phyloP scores from a whole-genome alignment of 53 echinoderm and acorn worm genomes.

The Zoroaster sp. region DNA sequence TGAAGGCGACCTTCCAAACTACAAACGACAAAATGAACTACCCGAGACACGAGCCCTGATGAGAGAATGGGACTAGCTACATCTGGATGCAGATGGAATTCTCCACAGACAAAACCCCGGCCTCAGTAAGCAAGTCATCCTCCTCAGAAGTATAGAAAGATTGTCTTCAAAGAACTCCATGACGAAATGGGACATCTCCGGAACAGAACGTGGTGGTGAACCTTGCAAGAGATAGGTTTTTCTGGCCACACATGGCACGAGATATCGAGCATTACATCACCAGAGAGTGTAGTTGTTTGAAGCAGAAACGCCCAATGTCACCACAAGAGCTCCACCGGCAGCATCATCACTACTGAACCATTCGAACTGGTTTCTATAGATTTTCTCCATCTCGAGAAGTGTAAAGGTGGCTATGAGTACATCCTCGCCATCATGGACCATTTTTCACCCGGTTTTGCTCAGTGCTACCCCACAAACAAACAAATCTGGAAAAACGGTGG shows the following conservation, averaged over 20 bases:
- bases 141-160: neutral
- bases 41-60: neutral
- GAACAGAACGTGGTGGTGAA: conserved; percentile 43
- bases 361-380: conserved; percentile 27
- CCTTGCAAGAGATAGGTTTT: too few relatives aligned
- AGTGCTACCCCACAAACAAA: neutral
- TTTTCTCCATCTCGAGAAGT: neutral
- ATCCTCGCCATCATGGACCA: too few relatives aligned
- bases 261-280: too few relatives aligned
- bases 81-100: conserved; percentile 20
- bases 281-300: neutral
- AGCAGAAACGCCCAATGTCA: neutral
- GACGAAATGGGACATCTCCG: conserved; percentile 62
- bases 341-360: neutral
- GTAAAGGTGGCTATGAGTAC: neutral
- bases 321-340: neutral
- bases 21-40: neutral
- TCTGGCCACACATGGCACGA: too few relatives aligned
- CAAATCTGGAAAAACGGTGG: neutral
- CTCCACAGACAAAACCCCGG: neutral
- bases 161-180: conserved; percentile 21
- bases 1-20: neutral
- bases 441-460: too few relatives aligned
- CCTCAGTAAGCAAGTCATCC: neutral
- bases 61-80: too few relatives aligned